Percentiles rank a stretch among this genome's conserved stretches.
These are phyloP conservation scores for Lottia gigantea DNA, from an alignment of 2,888 invertebrate species.

Conservation along the genomic window DNA sequence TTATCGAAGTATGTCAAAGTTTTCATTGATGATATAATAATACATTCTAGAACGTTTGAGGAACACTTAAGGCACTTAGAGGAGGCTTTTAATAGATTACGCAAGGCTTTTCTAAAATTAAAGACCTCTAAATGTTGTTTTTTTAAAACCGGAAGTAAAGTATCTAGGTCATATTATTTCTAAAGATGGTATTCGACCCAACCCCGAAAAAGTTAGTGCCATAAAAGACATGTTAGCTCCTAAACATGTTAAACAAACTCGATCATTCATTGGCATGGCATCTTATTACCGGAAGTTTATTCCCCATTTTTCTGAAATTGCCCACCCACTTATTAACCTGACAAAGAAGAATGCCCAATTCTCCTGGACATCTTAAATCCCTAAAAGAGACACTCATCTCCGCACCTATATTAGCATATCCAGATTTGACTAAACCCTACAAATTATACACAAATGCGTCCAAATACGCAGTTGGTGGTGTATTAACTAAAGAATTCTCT, in stretches of 20 bases:
- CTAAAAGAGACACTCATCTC: constrained; percentile 11
- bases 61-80: no score
- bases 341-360: constrained; percentile 8
- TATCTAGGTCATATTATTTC: constrained; percentile 22
- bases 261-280: background rate
- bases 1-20: no score
- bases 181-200: no score
- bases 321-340: constrained; percentile 9
- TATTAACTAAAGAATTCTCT: background rate
- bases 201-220: background rate
- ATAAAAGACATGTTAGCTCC: no score
- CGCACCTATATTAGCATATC: constrained; percentile 10
- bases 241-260: background rate
- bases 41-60: no score
- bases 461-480: constrained; percentile 13
- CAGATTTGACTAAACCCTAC: constrained; percentile 1
- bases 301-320: background rate
- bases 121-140: no score
- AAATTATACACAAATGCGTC: constrained; percentile 16
- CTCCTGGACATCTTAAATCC: constrained; percentile 14
- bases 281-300: constrained; percentile 7
- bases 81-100: no score
- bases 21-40: no score
- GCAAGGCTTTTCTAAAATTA: no score
- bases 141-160: constrained; percentile 8